A percentile compares a stretch with the other conserved stretches of the same genome.
These are phyloP conservation scores for Pammene aurita DNA, from an alignment of 2,888 invertebrate species.

Conservation along the genomic window DNA sequence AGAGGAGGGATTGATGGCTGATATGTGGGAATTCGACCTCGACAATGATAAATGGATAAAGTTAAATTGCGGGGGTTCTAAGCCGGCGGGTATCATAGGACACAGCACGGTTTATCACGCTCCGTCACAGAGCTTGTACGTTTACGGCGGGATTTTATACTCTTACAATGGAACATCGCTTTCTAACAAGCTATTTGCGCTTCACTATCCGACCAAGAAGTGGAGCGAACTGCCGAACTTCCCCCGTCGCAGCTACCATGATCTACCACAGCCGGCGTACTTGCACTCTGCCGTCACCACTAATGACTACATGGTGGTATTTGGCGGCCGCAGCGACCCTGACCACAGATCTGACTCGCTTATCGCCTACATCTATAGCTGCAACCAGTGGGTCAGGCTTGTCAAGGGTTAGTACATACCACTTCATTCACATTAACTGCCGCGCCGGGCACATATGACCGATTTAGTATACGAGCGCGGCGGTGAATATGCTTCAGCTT, in stretches of 20 bases:
- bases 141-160: slow-evolving; percentile 94
- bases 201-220: slow-evolving; percentile 88
- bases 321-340: slow-evolving; percentile 92
- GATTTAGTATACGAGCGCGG: too few relatives aligned
- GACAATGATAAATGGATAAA: slow-evolving; percentile 89
- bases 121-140: slow-evolving; percentile 91
- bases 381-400: slow-evolving; percentile 93
- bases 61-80: slow-evolving; percentile 87
- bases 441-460: too few relatives aligned
- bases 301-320: slow-evolving; percentile 94
- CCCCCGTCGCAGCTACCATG: slow-evolving; percentile 83
- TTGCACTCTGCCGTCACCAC: slow-evolving; percentile 95
- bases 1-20: slow-evolving; percentile 87
- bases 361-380: slow-evolving; percentile 93
- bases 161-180: slow-evolving; percentile 87
- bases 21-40: slow-evolving; percentile 91
- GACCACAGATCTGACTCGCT: slow-evolving; percentile 88
- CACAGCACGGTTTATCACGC: slow-evolving; percentile 94
- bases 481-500: too few relatives aligned
- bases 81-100: slow-evolving; percentile 92
- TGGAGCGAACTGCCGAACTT: slow-evolving; percentile 92
- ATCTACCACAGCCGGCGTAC: slow-evolving; percentile 90
- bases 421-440: neutral
- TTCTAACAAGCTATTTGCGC: slow-evolving; percentile 90
- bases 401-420: slow-evolving; percentile 77